phyloP scores from a whole-genome alignment of 64 coral and sea anemone species.

The Montipora capricornis region DNA sequence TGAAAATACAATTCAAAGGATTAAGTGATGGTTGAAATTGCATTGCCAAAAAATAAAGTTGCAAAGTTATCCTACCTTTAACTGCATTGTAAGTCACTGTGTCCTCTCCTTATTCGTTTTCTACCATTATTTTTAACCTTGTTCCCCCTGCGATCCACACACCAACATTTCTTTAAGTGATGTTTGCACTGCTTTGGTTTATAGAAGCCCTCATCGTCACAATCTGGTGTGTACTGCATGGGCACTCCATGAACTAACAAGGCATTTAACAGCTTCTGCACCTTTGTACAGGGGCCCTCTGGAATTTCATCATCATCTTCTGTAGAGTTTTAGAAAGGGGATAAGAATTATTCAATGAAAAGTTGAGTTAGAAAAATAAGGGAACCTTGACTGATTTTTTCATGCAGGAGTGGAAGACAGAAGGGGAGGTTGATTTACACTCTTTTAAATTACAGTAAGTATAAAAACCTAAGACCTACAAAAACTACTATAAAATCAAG shows the following conservation, averaged over 20 bases:
- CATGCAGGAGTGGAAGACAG: too few relatives aligned
- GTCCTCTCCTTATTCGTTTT: not conserved
- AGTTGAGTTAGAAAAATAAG: too few relatives aligned
- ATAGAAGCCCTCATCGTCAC: conserved; percentile 29
- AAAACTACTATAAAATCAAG: too few relatives aligned
- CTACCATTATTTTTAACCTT: not conserved
- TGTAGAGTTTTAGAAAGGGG: too few relatives aligned
- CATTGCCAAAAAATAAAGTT: not conserved
- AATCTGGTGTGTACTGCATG: not conserved
- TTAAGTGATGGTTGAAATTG: not conserved
- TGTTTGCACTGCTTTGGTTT: conserved; percentile 34
- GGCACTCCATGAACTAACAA: not conserved
- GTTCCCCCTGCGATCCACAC: conserved; percentile 31
- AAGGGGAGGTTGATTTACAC: too few relatives aligned
- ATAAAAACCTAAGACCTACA: too few relatives aligned
- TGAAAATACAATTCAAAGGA: too few relatives aligned
- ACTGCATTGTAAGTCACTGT: conserved; percentile 1
- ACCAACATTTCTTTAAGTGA: conserved; percentile 37
- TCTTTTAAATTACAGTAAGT: too few relatives aligned
- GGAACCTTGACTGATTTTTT: too few relatives aligned
- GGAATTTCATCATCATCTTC: not conserved
- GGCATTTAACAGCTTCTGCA: not conserved
- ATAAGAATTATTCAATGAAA: too few relatives aligned
- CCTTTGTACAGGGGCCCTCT: conserved; percentile 6
- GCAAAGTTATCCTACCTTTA: not conserved